Conservation (phyloP, 2,797 vertebrate genomes). For the Arnoldichthys spilopterus region DNA sequence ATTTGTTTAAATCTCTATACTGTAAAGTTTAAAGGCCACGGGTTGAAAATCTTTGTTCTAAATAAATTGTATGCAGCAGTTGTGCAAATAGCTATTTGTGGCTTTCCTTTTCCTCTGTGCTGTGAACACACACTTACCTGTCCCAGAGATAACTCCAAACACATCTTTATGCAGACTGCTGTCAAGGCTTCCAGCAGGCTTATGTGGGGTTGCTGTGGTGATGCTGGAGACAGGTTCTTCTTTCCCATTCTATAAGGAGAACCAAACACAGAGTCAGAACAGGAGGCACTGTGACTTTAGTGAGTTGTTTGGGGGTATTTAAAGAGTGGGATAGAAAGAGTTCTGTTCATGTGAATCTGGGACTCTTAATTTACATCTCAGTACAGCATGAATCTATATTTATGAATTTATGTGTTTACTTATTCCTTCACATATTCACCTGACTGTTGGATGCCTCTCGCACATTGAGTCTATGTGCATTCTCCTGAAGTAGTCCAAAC, state of each 20-base stretch:
- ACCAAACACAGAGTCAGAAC: not conserved
- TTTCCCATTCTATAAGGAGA: constrained; percentile 77
- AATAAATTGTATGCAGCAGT: too few relatives aligned
- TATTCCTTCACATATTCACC: constrained; percentile 75
- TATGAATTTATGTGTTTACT: too few relatives aligned
- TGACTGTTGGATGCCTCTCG: constrained; percentile 84
- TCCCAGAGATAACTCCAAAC: constrained; percentile 93
- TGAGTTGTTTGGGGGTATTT: not conserved
- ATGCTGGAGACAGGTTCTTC: constrained; percentile 83
- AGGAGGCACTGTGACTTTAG: not conserved
- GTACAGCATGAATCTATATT: too few relatives aligned
- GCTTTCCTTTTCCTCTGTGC: not conserved
- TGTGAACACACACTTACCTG: constrained; percentile 74
- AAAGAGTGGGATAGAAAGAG: not conserved
- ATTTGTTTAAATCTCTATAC: too few relatives aligned
- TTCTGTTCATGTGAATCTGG: not conserved
- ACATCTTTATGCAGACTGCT: constrained; percentile 93
- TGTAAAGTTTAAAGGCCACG: too few relatives aligned
- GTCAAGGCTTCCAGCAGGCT: constrained; percentile 84
- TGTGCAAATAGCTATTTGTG: too few relatives aligned
- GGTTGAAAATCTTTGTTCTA: too few relatives aligned
- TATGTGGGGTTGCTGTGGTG: constrained; percentile 85
- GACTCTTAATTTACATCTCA: too few relatives aligned
- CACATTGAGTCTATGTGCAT: constrained; percentile 89
- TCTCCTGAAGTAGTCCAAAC: constrained; percentile 96